Base-by-base conservation (phyloP, 2,888 invertebrate genomes). In the Lithophane ornitopus region DNA sequence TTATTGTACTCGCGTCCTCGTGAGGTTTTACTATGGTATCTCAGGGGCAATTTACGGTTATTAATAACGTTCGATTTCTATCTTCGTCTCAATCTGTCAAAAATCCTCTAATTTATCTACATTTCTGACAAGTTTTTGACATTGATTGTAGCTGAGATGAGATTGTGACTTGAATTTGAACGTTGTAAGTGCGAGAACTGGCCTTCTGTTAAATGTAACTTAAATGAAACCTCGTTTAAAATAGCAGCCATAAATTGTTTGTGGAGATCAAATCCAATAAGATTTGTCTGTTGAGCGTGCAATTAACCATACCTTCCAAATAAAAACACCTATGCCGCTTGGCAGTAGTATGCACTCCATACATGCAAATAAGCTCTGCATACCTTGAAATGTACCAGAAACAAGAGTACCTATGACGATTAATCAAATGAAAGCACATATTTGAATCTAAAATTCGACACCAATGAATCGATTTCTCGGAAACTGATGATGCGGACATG, bases 391-490 rank as follows among this genome's bases (percentile, higher is more conserved):
- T 34, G 6, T 68, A 68, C 19, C 46, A 78, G 39, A 41, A 78
- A 54, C 19, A 39, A 77, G 26, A 56, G 22, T 16, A 39, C 26
- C n/a, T 19, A 34, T 2, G n/a, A 11, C n/a, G 58, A 68, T 79
- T 69, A 78, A 79, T 79, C n/a, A 49, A 63, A 63, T 72, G 14
- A 49, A 78, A 49, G 41, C 59, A 49, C 65, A 63, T 58, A 46
- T 54, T 34, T 49, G 46, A 81, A 82, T 82, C 44, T 28, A 58
- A 59, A 46, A 69, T 54, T 28, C 26, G 39, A 69, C 58, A 65
- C 58, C 66, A 56, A 67, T 69, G 76, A 70, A n/a, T 70, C 46
- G 41, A 63, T 61, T 82, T 74, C 82, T 65, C 16, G n/a, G 70
- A 81, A 82, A 19, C 26, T n/a, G 22, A 67, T 80, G 49, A 59